These are phyloP conservation scores for Arctocebus calabarensis DNA, from an alignment of 2,797 vertebrate species.

Conservation along the genomic window DNA sequence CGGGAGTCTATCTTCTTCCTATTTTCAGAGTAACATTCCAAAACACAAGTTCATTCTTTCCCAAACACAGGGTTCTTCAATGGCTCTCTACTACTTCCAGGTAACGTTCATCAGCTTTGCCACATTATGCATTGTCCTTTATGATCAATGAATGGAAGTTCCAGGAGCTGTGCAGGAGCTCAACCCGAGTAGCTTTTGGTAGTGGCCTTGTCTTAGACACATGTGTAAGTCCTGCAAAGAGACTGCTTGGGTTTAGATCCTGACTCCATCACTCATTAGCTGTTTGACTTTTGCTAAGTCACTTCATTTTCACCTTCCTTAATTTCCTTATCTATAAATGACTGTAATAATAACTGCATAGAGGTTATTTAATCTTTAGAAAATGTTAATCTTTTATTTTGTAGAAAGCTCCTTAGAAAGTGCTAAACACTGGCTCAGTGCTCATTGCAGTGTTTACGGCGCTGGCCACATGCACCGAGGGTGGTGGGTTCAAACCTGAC, in stretches of 20 bases:
- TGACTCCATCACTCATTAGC: neutral
- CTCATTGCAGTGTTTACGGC: too few species aligned
- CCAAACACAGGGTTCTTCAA: neutral
- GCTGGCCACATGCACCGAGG: too few species aligned
- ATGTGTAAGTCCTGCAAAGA: neutral
- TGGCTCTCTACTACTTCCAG: neutral
- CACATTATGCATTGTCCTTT: neutral
- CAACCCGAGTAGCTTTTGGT: neutral
- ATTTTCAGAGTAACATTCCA: neutral
- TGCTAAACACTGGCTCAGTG: neutral
- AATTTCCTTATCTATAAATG: slow-evolving; percentile 4
- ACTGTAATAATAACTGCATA: neutral
- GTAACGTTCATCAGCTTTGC: neutral
- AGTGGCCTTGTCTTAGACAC: neutral
- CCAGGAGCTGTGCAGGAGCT: neutral
- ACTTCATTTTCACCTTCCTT: slow-evolving; percentile 7
- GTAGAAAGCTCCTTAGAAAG: slow-evolving; percentile 17
- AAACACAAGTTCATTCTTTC: neutral
- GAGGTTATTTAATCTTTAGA: neutral
- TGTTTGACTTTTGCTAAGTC: neutral
- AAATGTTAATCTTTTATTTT: slow-evolving; percentile 9
- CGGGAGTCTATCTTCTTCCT: neutral
- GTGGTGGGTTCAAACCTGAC: too few species aligned
- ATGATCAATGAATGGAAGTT: neutral
- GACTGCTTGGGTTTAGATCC: neutral